These are phyloP conservation scores for Rhabdomys pumilio DNA, from an alignment of 2,797 vertebrate species.

Conservation along the genomic window DNA sequence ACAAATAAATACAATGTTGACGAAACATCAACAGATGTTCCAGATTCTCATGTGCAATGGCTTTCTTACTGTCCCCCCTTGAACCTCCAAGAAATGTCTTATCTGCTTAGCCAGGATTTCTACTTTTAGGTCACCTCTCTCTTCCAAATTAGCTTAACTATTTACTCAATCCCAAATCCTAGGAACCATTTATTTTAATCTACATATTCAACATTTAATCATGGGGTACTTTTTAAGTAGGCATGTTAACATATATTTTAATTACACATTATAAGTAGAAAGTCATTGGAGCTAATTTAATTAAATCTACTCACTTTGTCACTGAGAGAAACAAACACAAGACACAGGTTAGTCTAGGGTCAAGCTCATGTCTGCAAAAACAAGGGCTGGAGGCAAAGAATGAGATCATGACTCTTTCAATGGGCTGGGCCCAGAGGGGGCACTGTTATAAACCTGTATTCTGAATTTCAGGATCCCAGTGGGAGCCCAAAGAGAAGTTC, in stretches of 20 bases:
- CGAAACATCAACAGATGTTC: not conserved
- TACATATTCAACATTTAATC: not conserved
- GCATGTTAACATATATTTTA: not conserved
- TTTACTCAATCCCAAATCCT: not conserved
- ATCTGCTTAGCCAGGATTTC: not conserved
- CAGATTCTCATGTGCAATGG: not conserved
- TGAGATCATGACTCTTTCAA: not conserved
- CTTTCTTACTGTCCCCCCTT: not conserved
- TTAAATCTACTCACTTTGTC: not conserved
- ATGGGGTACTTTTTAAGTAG: constrained; percentile 3
- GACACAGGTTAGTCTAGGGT: not conserved
- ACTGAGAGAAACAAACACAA: not conserved
- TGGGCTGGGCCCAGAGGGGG: not conserved
- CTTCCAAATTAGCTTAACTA: not conserved
- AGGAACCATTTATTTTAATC: not conserved
- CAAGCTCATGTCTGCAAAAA: not conserved
- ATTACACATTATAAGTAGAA: not conserved
- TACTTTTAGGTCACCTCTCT: not conserved
- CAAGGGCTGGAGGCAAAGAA: not conserved
- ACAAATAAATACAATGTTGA: too few relatives aligned
- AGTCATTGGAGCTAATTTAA: not conserved
- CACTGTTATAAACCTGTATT: not conserved
- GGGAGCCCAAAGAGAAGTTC: not conserved
- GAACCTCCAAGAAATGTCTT: not conserved
- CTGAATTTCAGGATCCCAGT: not conserved